Evolutionary conservation across 2,113 vertebrate genomes (phyloP), one percentile per base, ranked within the genome.

Genomic region (Rynchops niger): DNA sequence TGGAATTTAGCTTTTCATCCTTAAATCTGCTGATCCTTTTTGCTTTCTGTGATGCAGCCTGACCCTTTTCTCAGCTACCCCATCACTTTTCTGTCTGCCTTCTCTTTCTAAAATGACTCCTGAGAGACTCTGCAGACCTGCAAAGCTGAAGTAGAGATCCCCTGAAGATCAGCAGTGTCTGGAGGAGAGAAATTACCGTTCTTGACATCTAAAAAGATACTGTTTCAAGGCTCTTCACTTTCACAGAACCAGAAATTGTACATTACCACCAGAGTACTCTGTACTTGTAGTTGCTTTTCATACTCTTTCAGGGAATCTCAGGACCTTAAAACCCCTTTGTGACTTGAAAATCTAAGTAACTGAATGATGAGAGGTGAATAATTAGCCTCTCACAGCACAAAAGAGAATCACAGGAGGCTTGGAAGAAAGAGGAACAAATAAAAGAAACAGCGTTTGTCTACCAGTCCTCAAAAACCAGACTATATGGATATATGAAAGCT

Each of bases 21-120:
- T 77, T 81, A 88, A 42, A 71, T 74, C 86, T 95, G 58, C 56
- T n/a, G 15, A 72, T 95, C 49, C 17, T 89, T 96, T 88, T 84
- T 72, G 34, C 17, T 82, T 76, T 82, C 52, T 79, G 23, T 82
- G 80, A 82, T 82, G 69, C 17, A 93, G 45, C 36, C 80, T 62
- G 73, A 89, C 88, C 40, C 45, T 96, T 94, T 89, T 91, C 87
- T 80, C 86, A 85, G 40, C 56, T 76, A n/a, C 52, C 11, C 69
- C 77, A 71, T 53, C 63, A 52, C 15, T 63, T 82, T 65, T 74
- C 62, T 83, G 22, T 63, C 80, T 91, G 2, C 65, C 70, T 45
- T 36, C 53, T 88, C 59, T 71, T 56, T 87, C 77, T 22, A 42
- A 89, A 95, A 73, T 40, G 14, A 93, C 27, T 94, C 86, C 69